These are phyloP conservation scores for Xenopus laevis DNA, from an alignment of 2,113 vertebrate species.

Conservation along the genomic window DNA sequence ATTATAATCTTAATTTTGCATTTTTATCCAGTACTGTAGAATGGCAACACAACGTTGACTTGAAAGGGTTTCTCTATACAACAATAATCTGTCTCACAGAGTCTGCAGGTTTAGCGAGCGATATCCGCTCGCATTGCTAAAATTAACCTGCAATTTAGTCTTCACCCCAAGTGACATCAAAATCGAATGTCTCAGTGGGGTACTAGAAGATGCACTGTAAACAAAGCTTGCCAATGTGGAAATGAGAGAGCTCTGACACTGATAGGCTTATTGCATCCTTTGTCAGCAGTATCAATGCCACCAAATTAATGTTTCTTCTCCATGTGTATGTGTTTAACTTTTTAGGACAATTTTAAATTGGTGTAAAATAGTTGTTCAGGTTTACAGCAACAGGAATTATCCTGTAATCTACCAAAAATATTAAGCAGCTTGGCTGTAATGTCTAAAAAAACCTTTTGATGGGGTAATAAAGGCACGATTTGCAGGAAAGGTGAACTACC, in stretches of 20 bases:
- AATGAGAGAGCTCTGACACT: constrained; percentile 53
- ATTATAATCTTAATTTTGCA: no score
- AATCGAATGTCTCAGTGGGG: constrained; percentile 76
- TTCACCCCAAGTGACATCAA: constrained; percentile 81
- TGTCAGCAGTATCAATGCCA: background rate
- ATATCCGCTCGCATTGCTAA: constrained; percentile 70
- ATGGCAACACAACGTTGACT: no score
- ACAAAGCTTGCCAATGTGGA: constrained; percentile 62
- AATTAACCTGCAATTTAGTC: constrained; percentile 84
- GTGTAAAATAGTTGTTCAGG: constrained; percentile 46
- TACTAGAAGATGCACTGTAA: constrained; percentile 73
- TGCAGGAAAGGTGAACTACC: no score
- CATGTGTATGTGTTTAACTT: no score
- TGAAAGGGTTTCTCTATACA: no score
- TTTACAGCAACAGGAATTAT: constrained; percentile 37
- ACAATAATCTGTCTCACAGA: constrained; percentile 56
- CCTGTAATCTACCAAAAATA: no score
- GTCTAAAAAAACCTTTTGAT: no score
- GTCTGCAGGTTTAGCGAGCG: constrained; percentile 58
- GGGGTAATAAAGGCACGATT: no score
- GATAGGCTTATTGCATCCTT: constrained; percentile 8
- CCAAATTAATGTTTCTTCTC: constrained; percentile 50
- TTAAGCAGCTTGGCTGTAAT: no score
- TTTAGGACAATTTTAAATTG: background rate
- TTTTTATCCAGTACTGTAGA: no score